Base-by-base conservation (phyloP, 2,888 invertebrate genomes). In the Eustalomyia histrio region DNA sequence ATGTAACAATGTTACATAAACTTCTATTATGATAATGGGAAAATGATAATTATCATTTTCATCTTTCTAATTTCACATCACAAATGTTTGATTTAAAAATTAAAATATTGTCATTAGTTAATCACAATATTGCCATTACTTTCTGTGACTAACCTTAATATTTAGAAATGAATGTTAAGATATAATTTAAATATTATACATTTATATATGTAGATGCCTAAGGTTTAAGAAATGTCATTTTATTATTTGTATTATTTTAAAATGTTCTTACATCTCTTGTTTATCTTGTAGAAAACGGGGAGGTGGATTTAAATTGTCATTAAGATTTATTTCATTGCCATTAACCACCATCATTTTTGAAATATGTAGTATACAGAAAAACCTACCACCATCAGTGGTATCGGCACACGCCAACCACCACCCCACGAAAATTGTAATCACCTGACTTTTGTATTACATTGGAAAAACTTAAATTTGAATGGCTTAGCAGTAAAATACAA, bases 401-500 rank as follows among this genome's bases (percentile, higher is more conserved):
- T 50, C 33, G 7, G 29, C 29, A 29, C 3, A 6, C 7, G 29
- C 29, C 29, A 29, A n/a, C 10, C 17, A 18, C 18, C 68, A 47
- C 58, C 47, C 50, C 29, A 55, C 21, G 10, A 33, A 78, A 60
- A 71, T 69, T 58, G 63, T 71, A 80, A 63, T 73, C 80, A 80
- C 80, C 76, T 80, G 76, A 61, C 76, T 76, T 47, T 47, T 53
- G 35, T 69, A 80, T 71, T 71, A 29, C 29, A 29, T 6, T 83
- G 68, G 64, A 81, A 76, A 79, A 82, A 83, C 83, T 85, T 85
- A 85, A 85, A 84, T 43, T 79, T 74, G 84, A 80, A 83, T 79
- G 74, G 80, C 75, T 79, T 72, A 83, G 83, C 84, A 85, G 83
- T 86, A 83, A 57, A 86, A 87, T 86, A 58, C 9, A 18, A 64